These are phyloP conservation scores for Notospermus geniculatus DNA, from an alignment of 1,140 invertebrate species.

Conservation along the genomic window DNA sequence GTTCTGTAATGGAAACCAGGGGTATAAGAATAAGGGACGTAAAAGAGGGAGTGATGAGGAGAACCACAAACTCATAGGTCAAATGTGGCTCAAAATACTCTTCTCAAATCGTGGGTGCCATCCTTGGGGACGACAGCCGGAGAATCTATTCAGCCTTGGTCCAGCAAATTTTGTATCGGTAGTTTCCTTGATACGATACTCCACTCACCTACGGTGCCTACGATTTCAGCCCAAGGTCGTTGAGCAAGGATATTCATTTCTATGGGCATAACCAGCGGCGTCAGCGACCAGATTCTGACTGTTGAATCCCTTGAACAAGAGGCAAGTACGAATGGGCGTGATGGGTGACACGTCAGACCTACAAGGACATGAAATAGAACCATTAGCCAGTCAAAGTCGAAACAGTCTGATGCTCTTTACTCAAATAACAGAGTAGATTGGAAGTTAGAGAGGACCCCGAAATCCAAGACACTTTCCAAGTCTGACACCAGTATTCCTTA, in stretches of 20 bases:
- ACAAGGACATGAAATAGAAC: conserved; percentile 11
- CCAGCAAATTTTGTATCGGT: too few relatives aligned
- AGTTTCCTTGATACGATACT: too few relatives aligned
- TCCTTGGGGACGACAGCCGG: too few relatives aligned
- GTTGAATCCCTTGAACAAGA: conserved; percentile 59
- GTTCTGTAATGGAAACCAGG: conserved; percentile 27
- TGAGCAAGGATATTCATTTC: conserved; percentile 52
- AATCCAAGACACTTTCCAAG: too few relatives aligned
- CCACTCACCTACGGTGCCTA: conserved; percentile 41
- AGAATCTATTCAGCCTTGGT: too few relatives aligned
- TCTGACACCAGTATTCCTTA: too few relatives aligned
- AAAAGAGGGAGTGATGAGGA: background rate
- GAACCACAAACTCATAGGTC: background rate
- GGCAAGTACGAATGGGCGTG: conserved; percentile 56
- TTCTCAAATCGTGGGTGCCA: too few relatives aligned
- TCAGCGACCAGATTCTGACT: conserved; percentile 56
- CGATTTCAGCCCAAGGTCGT: conserved; percentile 45
- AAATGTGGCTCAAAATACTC: too few relatives aligned
- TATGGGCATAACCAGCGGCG: conserved; percentile 51
- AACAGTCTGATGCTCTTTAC: too few relatives aligned
- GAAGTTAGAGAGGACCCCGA: too few relatives aligned
- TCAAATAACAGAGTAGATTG: too few relatives aligned
- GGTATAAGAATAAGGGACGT: background rate
- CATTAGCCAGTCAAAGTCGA: too few relatives aligned
- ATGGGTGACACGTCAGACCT: conserved; percentile 57